Evolutionary conservation across 2,888 invertebrate genomes (phyloP).

Genomic region (Ornithoptera priamus): DNA sequence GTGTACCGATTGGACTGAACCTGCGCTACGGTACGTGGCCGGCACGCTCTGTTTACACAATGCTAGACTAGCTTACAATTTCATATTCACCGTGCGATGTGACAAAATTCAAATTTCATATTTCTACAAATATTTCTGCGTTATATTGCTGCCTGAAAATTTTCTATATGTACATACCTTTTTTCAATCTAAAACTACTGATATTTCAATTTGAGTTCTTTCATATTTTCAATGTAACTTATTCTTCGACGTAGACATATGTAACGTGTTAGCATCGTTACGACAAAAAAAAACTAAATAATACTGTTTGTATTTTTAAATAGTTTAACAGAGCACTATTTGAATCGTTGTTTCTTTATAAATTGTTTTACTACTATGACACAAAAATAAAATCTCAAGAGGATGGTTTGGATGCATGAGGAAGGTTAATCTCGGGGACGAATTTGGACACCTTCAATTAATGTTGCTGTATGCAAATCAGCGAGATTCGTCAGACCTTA

Average conservation of each 20-base stretch:
- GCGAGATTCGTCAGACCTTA: constrained; percentile 22
- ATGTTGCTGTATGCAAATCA: constrained; percentile 20
- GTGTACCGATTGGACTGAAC: constrained; percentile 1
- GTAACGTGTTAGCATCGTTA: no score
- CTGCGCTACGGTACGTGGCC: neutral
- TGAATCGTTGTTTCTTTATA: no score
- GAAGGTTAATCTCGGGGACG: neutral
- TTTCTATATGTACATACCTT: no score
- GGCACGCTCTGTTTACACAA: constrained; percentile 3
- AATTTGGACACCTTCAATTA: constrained; percentile 1
- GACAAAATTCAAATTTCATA: constrained; percentile 3
- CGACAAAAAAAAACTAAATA: no score
- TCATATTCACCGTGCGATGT: constrained; percentile 1
- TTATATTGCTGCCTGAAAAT: neutral
- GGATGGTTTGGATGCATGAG: neutral
- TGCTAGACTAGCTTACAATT: constrained; percentile 6
- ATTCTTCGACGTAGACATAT: no score
- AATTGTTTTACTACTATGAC: neutral
- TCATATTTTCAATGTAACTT: no score
- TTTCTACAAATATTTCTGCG: neutral
- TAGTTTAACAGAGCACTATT: no score
- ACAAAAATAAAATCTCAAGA: neutral
- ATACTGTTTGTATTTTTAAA: no score
- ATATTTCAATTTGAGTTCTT: no score
- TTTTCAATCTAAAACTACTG: no score